Evolutionary conservation across 2,797 vertebrate species (phyloP).

Genomic region (Sebastes vulpes): DNA sequence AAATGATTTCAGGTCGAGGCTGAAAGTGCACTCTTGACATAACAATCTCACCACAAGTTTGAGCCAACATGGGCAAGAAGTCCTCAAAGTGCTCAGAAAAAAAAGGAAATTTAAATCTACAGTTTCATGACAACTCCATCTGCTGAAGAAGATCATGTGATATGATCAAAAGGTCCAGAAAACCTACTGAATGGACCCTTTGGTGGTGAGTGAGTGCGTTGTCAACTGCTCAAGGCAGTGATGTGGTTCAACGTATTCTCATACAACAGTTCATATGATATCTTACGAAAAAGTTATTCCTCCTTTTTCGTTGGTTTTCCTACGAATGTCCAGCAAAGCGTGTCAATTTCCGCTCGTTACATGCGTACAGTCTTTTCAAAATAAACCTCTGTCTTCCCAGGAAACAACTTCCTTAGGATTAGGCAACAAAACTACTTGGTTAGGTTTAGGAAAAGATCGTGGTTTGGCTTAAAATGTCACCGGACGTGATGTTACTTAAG

Average conservation of each 20-base stretch:
- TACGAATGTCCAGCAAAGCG: too few relatives aligned
- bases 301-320: too few relatives aligned
- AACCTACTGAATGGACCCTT: background rate
- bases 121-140: background rate
- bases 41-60: background rate
- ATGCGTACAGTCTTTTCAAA: too few relatives aligned
- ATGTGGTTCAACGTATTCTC: background rate
- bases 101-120: background rate
- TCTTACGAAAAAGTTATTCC: too few relatives aligned
- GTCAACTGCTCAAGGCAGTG: background rate
- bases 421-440: too few relatives aligned
- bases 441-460: too few relatives aligned
- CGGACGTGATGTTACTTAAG: too few relatives aligned
- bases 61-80: background rate
- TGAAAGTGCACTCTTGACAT: background rate
- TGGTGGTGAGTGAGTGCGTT: background rate
- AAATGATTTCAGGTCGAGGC: background rate
- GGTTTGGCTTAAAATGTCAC: too few relatives aligned
- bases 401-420: too few relatives aligned
- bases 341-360: too few relatives aligned
- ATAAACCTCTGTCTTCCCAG: too few relatives aligned
- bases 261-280: too few relatives aligned
- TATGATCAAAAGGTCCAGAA: background rate
- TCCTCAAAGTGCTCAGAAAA: background rate
- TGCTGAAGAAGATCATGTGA: background rate